A percentile compares a stretch with the other conserved stretches of the same genome.
phyloP scores from a whole-genome alignment of 1,140 invertebrate species.

The Heliconius himera region DNA sequence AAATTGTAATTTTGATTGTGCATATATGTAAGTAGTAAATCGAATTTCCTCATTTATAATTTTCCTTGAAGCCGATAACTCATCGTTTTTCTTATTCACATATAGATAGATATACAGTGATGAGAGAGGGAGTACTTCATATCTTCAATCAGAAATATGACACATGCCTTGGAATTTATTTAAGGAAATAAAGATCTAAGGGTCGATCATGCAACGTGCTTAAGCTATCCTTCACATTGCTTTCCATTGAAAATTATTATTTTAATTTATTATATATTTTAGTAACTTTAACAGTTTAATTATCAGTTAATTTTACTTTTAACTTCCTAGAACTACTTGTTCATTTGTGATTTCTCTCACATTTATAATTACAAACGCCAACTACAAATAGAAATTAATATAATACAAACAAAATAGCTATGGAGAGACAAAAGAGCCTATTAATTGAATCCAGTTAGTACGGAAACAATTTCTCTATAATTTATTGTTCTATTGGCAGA shows the following conservation, averaged over 20 bases:
- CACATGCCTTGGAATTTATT: slow-evolving; percentile 20
- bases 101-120: neutral
- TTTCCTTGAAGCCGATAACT: neutral
- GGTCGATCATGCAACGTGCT: slow-evolving; percentile 51
- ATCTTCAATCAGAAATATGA: neutral
- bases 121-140: neutral
- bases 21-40: too few species aligned
- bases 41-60: neutral
- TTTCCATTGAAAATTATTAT: slow-evolving; percentile 53
- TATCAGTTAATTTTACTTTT: neutral
- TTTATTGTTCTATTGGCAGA: slow-evolving; percentile 21
- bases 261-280: too few species aligned
- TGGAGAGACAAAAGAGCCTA: neutral
- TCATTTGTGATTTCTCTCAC: neutral
- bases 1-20: too few species aligned
- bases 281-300: too few species aligned
- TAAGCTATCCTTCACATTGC: slow-evolving; percentile 47
- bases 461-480: slow-evolving; percentile 16
- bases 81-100: neutral
- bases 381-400: neutral
- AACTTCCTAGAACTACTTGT: neutral
- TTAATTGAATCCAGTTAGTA: slow-evolving; percentile 1
- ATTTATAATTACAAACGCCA: neutral
- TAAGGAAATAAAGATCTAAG: slow-evolving; percentile 1
- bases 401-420: neutral